Conservation (phyloP, 2,888 invertebrate genomes). For the Isotomurus palustris region DNA sequence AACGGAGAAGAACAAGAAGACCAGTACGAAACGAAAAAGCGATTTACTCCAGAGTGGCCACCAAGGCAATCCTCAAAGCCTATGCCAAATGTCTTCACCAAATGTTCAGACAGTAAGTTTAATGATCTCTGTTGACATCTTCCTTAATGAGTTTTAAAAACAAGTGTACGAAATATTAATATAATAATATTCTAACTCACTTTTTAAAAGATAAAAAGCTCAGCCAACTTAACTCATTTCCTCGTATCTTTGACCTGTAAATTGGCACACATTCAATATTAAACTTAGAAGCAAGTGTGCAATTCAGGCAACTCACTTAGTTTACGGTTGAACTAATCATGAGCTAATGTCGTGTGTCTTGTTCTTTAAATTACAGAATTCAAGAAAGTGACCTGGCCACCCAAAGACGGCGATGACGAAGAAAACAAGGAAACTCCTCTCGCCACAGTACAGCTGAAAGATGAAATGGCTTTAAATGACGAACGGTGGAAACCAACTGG, state of each 20-base stretch:
- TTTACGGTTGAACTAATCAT: background rate
- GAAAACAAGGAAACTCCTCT: constrained; percentile 29
- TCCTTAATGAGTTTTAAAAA: too few species aligned
- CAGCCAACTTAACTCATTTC: too few species aligned
- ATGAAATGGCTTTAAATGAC: constrained; percentile 42
- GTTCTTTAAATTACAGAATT: constrained; percentile 29
- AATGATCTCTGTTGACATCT: too few species aligned
- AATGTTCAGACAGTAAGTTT: constrained; percentile 41
- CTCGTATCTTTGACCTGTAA: too few species aligned
- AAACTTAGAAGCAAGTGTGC: too few species aligned
- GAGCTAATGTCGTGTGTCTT: constrained; percentile 1
- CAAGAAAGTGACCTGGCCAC: constrained; percentile 46
- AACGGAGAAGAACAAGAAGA: constrained; percentile 9
- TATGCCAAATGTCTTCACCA: constrained; percentile 40
- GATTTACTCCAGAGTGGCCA: constrained; percentile 40
- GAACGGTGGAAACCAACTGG: constrained; percentile 35
- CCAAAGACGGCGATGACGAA: constrained; percentile 30
- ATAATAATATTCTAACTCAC: background rate
- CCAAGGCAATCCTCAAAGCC: constrained; percentile 27
- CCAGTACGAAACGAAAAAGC: constrained; percentile 22
- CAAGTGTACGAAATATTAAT: background rate
- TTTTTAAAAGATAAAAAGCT: too few species aligned
- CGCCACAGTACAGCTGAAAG: constrained; percentile 33
- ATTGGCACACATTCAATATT: too few species aligned
- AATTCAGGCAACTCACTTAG: background rate